phyloP scores from a whole-genome alignment of 2,797 vertebrate species.

The Sarcophilus harrisii region DNA sequence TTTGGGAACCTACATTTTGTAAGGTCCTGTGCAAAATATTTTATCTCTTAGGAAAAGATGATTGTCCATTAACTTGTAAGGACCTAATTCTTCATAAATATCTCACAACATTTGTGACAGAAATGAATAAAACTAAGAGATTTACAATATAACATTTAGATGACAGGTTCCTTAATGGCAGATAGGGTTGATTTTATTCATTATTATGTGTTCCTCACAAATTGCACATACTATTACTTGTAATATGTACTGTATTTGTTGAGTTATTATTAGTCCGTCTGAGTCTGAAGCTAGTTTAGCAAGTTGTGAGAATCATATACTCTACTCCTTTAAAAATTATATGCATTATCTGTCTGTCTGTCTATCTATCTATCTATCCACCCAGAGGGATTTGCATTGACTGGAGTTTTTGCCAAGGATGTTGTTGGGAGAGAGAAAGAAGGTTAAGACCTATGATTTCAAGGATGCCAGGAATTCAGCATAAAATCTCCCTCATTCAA shows the following conservation, averaged over 20 bases:
- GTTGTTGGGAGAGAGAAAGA: background rate
- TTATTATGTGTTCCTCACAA: background rate
- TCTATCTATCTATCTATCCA: too few species aligned
- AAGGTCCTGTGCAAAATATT: background rate
- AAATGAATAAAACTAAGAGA: background rate
- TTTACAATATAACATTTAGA: background rate
- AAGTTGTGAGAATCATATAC: background rate
- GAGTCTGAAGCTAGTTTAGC: background rate
- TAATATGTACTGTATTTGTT: background rate
- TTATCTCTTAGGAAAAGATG: background rate
- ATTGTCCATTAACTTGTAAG: background rate
- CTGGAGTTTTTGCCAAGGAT: background rate
- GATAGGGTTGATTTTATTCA: background rate
- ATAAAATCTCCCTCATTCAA: background rate
- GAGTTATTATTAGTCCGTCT: background rate
- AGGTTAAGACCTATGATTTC: background rate
- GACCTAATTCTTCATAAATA: background rate
- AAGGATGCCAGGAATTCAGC: background rate
- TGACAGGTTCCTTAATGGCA: background rate
- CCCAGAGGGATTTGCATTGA: background rate
- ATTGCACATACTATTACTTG: background rate
- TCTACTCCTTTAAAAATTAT: background rate
- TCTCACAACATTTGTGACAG: background rate
- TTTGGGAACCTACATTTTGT: background rate
- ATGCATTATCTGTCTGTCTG: background rate